Base-by-base conservation (phyloP, 2,797 vertebrate genomes). In the Telmatherina bonti region DNA sequence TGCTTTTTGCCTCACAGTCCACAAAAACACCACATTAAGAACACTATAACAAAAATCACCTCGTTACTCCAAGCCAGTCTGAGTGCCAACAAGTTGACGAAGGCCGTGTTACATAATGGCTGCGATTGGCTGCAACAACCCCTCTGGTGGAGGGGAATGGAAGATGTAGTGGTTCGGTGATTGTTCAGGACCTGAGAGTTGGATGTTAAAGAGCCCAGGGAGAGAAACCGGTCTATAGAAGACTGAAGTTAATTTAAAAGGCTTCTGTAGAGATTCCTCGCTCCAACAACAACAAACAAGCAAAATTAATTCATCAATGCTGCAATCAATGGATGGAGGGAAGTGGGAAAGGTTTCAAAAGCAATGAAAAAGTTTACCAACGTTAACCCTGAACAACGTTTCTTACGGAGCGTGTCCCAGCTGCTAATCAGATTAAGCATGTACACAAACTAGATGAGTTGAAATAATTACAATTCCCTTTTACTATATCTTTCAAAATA, bases 171-270 rank as follows among this genome's bases (percentile, higher is more conserved):
- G 63, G 58, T 24, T 30, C 1, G n/a, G 56, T 72, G 78, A 78
- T 82, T 87, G 69, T 63, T 5, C 52, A 79, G 75, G 61, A 27
- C 58, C 60, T n/a, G 52, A 0, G 65, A 77, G 52, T 47, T 33
- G 52, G 65, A 82, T 74, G 70, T 62, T 47, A 76, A 78, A 62
- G 63, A 74, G 65, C 58, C 58, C 54, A 31, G 15, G 36, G 54
- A 47, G 56, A 68, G 58, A 54, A 69, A 8, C 29, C 38, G 1
- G n/a, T 73, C 58, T 62, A 33, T 29, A 38, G 57, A 15, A 30
- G 56, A 75, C 69, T 47, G 58, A 58, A 45, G 43, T 24, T 78
- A 72, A 83, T 77, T 79, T 75, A 77, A 80, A 84, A 26, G 78
- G 64, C 57, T 76, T 74, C 66, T 62, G n/a, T 45, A 57, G 58